Evolutionary conservation across 1,140 invertebrate species (phyloP), one percentile per base, ranked within the genome.

Genomic region (Neuroterus valhalla): DNA sequence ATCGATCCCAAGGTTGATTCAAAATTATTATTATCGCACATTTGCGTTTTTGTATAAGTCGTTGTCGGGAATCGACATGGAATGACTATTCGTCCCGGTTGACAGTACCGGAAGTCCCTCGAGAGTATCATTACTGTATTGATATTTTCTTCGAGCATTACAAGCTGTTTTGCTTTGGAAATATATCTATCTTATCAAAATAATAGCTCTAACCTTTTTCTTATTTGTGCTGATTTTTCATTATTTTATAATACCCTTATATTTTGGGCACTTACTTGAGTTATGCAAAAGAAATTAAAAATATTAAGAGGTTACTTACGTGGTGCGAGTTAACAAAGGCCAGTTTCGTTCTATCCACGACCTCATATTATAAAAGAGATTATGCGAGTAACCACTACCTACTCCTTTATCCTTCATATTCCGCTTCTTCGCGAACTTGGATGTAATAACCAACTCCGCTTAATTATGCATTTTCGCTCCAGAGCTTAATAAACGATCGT

Each of bases 391-490:
- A 87, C 86, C 85, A 78, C 83, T 83, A 79, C 82, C 83, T 76
- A 79, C 71, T 81, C 71, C 73, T 81, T 82, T 82, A 78, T 81
- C 83, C 83, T 81, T 83, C 81, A 81, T 81, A 85, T 83, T 80
- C 77, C 75, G 80, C 85, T 85, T 87, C 85, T 86, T 85, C 81
- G 80, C 72, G 75, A 87, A 87, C 86, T 87, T 84, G 82, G 77
- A 84, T 84, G 82, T 87, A 86, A 86, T 86, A 85, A 87, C 79
- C 85, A 82, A 85, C 82, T 82, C 83, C 82, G 81, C 85, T 87
- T 86, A 85, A 87, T 87, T 87, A 87, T 86, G 85, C 85, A 87
- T 86, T 84, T 83, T 85, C 78, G 67, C 77, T 79, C 75, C 52
- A 62, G 66, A 72, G 79, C 75, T 81, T 78, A 85, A 84, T 83